phyloP scores from a whole-genome alignment of 2,888 invertebrate species.

The Campoletis raptor region DNA sequence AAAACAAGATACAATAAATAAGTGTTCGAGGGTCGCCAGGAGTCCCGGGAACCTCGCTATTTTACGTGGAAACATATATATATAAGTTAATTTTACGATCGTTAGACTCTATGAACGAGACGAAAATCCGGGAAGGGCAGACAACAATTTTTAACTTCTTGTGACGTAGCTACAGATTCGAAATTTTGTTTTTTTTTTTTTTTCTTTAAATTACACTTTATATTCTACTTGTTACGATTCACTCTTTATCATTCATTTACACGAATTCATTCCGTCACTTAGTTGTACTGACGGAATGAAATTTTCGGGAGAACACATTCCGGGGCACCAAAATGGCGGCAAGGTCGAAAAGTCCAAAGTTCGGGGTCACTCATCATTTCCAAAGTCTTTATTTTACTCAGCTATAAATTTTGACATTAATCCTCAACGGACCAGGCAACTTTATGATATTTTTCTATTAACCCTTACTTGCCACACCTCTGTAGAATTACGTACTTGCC shows the following conservation, averaged over 20 bases:
- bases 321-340: neutral
- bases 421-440: neutral
- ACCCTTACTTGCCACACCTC: too few relatives aligned
- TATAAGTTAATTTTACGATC: constrained; percentile 68
- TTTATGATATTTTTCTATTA: neutral
- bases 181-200: too few relatives aligned
- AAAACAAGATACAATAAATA: constrained; percentile 42
- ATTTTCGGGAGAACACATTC: neutral
- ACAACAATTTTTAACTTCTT: neutral
- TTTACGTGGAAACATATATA: constrained; percentile 68
- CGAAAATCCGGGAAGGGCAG: constrained; percentile 13
- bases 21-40: constrained; percentile 35
- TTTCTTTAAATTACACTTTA: too few relatives aligned
- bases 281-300: neutral
- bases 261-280: neutral
- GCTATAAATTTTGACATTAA: neutral
- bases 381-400: neutral
- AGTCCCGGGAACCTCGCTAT: constrained; percentile 33
- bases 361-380: neutral
- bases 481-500: too few relatives aligned
- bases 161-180: neutral
- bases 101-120: constrained; percentile 40
- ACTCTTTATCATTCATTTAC: neutral
- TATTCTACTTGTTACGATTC: too few relatives aligned
- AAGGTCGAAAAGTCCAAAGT: neutral